A percentile compares a stretch with the other conserved stretches of the same genome.
These are phyloP conservation scores for Protonibea diacanthus DNA, from an alignment of 2,797 vertebrate species.

Conservation along the genomic window DNA sequence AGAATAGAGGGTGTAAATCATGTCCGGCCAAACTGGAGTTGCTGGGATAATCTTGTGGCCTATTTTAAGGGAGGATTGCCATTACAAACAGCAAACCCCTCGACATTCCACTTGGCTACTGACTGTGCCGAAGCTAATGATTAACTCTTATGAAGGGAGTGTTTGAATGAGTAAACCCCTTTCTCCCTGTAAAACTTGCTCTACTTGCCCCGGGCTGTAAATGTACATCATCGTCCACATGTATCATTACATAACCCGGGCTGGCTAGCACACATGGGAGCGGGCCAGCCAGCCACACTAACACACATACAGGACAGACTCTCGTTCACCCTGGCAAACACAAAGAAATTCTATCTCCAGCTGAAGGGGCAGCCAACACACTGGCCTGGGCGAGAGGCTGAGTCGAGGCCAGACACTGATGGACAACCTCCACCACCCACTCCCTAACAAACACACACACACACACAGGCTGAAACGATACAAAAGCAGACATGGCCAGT, in stretches of 20 bases:
- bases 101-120: constrained; percentile 56
- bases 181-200: constrained; percentile 35
- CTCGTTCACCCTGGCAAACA: constrained; percentile 57
- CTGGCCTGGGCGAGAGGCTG: constrained; percentile 52
- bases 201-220: constrained; percentile 20
- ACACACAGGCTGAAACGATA: constrained; percentile 36
- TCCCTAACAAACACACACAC: background rate
- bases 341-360: constrained; percentile 72
- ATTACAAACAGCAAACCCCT: constrained; percentile 46
- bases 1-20: constrained; percentile 22
- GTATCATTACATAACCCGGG: constrained; percentile 59
- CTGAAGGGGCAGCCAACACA: constrained; percentile 69
- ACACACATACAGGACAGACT: constrained; percentile 46
- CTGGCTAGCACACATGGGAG: constrained; percentile 40
- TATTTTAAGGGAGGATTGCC: constrained; percentile 36
- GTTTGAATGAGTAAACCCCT: constrained; percentile 58
- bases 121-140: constrained; percentile 66
- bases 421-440: constrained; percentile 36
- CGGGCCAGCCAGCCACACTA: constrained; percentile 35
- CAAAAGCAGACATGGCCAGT: constrained; percentile 15
- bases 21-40: background rate
- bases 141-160: constrained; percentile 64
- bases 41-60: constrained; percentile 20
- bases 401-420: constrained; percentile 62
- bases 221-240: constrained; percentile 47